These are phyloP conservation scores for Elysia crispata DNA, from an alignment of 2,888 invertebrate genomes.

Conservation along the genomic window DNA sequence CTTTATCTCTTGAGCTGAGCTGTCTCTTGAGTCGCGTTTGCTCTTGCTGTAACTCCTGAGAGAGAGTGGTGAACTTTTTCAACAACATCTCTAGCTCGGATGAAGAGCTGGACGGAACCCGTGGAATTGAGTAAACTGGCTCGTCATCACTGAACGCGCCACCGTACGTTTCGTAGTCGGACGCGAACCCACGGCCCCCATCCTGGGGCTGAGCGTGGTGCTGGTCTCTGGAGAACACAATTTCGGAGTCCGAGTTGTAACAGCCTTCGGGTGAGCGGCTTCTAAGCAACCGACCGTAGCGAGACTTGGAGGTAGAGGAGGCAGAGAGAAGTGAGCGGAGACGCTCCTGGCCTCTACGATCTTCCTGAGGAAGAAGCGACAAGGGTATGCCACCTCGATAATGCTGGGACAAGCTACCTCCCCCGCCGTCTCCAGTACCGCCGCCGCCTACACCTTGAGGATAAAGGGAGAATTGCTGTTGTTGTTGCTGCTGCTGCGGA, in stretches of 20 bases:
- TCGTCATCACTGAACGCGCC: slow-evolving; percentile 69
- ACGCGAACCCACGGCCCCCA: slow-evolving; percentile 68
- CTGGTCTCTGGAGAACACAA: slow-evolving; percentile 60
- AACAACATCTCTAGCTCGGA: slow-evolving; percentile 74
- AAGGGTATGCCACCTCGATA: slow-evolving; percentile 47
- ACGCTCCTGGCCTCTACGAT: slow-evolving; percentile 65
- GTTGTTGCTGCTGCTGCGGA: slow-evolving; percentile 19
- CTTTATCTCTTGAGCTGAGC: slow-evolving; percentile 52
- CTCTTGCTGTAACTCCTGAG: slow-evolving; percentile 78
- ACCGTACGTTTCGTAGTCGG: slow-evolving; percentile 72
- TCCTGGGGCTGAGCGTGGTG: slow-evolving; percentile 62
- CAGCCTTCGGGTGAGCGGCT: slow-evolving; percentile 80
- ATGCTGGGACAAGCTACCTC: slow-evolving; percentile 34
- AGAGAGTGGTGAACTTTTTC: slow-evolving; percentile 75
- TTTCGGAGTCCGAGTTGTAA: slow-evolving; percentile 96
- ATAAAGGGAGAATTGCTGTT: slow-evolving; percentile 41
- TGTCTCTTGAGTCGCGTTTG: slow-evolving; percentile 70
- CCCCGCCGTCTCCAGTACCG: background rate
- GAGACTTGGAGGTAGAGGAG: slow-evolving; percentile 63
- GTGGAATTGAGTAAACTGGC: slow-evolving; percentile 70
- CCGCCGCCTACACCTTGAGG: background rate
- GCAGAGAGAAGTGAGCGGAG: slow-evolving; percentile 64
- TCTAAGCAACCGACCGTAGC: slow-evolving; percentile 70
- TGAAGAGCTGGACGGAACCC: slow-evolving; percentile 69
- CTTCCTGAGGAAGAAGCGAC: slow-evolving; percentile 51